Conservation (phyloP, 1,140 invertebrate genomes). For the Caerostris extrusa region DNA sequence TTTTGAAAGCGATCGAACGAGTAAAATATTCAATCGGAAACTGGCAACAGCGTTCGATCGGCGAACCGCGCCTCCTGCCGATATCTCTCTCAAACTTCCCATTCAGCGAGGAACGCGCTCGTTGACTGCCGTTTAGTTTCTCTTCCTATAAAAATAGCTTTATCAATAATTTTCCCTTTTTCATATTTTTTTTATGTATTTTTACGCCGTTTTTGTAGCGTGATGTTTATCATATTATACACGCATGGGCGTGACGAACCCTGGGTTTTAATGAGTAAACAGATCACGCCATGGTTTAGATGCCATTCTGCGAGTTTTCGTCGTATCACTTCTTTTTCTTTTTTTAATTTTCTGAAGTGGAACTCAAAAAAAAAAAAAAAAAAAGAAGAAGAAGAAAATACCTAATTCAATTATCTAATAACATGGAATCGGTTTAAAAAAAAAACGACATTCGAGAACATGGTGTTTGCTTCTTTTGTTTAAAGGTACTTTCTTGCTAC, state of each 20-base stretch:
- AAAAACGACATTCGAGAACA: not conserved
- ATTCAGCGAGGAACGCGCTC: slow-evolving; percentile 58
- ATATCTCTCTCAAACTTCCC: slow-evolving; percentile 60
- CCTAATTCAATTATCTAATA: slow-evolving; percentile 19
- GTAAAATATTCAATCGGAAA: slow-evolving; percentile 74
- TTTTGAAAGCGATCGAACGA: slow-evolving; percentile 66
- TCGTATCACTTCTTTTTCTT: not conserved
- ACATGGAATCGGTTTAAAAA: not conserved
- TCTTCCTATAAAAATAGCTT: slow-evolving; percentile 41
- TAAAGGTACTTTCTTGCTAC: too few relatives aligned
- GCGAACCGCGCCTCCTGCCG: slow-evolving; percentile 65
- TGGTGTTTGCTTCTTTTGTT: not conserved
- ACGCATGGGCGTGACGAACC: slow-evolving; percentile 42
- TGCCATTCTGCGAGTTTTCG: slow-evolving; percentile 24
- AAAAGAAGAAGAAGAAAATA: too few relatives aligned
- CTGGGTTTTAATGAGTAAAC: slow-evolving; percentile 63
- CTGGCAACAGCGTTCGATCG: slow-evolving; percentile 71
- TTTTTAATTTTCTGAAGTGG: not conserved
- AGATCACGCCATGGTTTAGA: slow-evolving; percentile 27
- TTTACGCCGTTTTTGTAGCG: slow-evolving; percentile 42
- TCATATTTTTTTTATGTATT: slow-evolving; percentile 9
- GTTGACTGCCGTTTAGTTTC: slow-evolving; percentile 34
- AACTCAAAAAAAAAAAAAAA: not conserved
- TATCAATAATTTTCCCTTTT: slow-evolving; percentile 39
- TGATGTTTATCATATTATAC: slow-evolving; percentile 60